Percentiles rank a stretch among this genome's conserved stretches.
Evolutionary conservation across 2,113 vertebrate species (phyloP).

Genomic region (Cyprinodon brontotheroides): DNA sequence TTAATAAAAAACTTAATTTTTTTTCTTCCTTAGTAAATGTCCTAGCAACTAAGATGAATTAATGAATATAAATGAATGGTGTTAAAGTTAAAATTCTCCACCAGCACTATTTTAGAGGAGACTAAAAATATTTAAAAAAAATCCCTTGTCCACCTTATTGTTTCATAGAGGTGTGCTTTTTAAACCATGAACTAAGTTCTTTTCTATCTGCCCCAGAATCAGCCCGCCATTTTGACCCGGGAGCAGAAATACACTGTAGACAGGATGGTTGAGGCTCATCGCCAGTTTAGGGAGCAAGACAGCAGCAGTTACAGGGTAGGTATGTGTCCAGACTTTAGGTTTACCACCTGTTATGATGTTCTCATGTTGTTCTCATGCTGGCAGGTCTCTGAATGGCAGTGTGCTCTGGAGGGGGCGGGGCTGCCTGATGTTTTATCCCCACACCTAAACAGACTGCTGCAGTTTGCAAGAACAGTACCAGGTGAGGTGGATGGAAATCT

Average conservation of each 20-base stretch:
- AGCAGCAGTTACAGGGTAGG: constrained; percentile 81
- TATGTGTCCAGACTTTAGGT: not conserved
- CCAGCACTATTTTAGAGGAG: too few species aligned
- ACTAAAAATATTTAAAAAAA: too few species aligned
- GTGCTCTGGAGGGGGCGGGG: constrained; percentile 77
- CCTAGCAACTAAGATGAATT: too few species aligned
- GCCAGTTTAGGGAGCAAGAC: constrained; percentile 82
- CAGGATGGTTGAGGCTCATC: constrained; percentile 87
- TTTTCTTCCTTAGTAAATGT: too few species aligned
- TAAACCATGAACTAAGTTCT: not conserved
- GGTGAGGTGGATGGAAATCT: constrained; percentile 32
- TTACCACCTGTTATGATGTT: not conserved
- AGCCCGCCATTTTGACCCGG: constrained; percentile 64
- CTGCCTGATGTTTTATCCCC: constrained; percentile 79
- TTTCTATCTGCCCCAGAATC: constrained; percentile 71
- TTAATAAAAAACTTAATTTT: too few species aligned
- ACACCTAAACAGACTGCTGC: constrained; percentile 82
- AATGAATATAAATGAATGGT: too few species aligned
- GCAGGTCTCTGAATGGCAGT: constrained; percentile 84
- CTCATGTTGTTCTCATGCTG: constrained; percentile 9
- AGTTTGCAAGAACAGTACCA: constrained; percentile 85
- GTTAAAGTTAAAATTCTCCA: too few species aligned
- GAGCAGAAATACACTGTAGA: constrained; percentile 87
- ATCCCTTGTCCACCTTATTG: too few species aligned
- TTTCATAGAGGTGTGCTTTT: too few species aligned